Evolutionary conservation across 2,113 vertebrate species (phyloP), one percentile per base, ranked within the genome.

Genomic region (Cyprinodon tularosa): DNA sequence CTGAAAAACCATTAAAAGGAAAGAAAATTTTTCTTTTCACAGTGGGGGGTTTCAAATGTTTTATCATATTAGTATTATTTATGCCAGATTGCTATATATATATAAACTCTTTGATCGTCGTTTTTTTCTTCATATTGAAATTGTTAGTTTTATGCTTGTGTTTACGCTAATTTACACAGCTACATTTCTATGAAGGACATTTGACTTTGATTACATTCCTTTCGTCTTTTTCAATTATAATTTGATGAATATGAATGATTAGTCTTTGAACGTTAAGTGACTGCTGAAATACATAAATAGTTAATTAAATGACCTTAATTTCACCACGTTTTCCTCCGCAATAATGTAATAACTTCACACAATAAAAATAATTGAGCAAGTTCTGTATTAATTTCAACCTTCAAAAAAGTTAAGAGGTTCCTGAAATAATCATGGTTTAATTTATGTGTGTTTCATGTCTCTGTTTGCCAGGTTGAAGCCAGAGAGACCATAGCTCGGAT

Each of bases 401-500:
- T 29, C 7, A 62, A 20, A 9, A 48, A 4, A 67, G 4, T 59
- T 7, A 65, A 45, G 8, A 57, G 50, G 50, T 72, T 2, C 8
- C 11, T 22, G 11, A 53, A 47, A 66, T 68, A 72, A 67, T 47
- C 3, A 3, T 57, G 9, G 20, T 57, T 20, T 20, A n/a, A n/a
- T 65, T 3, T 65, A 7, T 70, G 6, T 66, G 4, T 74, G 14
- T 70, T 44, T 61, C 66, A 1, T 80, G 37, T 4, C 75, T 8
- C 36, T 62, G 59, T 84, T 48, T 50, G 80, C 10, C 68, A 99
- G 98, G 89, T 75, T n/a, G 96, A 97, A 84, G 98, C 98, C 53
- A 94, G 97, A 64, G 84, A 94, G 80, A 96, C 90, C 63, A 92
- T 97, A 15, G 82, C 96, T 37, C 94, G 94, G 93, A 94, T 96